Conservation (phyloP, 2,888 invertebrate genomes). For the Lepidochitona cinerea region DNA sequence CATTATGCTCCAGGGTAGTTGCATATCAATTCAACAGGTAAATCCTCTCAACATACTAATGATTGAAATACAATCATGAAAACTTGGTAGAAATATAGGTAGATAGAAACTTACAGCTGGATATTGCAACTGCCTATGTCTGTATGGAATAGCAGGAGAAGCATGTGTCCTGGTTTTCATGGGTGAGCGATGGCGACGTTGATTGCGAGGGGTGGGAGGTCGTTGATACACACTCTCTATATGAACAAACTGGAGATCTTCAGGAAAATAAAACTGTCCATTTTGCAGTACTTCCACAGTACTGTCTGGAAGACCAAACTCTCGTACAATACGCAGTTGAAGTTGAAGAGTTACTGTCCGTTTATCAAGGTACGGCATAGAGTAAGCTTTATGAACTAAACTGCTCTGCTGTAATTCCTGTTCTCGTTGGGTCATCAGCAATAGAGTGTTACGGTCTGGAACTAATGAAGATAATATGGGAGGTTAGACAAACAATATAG, state of each 20-base stretch:
- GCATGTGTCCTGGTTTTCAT: constrained; percentile 4
- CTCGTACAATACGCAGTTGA: constrained; percentile 90
- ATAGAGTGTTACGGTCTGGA: constrained; percentile 83
- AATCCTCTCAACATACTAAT: too few relatives aligned
- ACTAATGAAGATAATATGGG: too few relatives aligned
- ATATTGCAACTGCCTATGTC: too few relatives aligned
- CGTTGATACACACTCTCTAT: constrained; percentile 18
- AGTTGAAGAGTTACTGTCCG: constrained; percentile 84
- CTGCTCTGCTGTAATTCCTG: constrained; percentile 86
- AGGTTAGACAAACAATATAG: too few relatives aligned
- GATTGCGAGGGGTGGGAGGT: constrained; percentile 22
- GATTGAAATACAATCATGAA: too few relatives aligned
- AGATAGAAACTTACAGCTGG: too few relatives aligned
- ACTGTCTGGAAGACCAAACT: constrained; percentile 93
- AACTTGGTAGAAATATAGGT: too few relatives aligned
- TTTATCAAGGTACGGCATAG: constrained; percentile 78
- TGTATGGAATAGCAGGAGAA: too few relatives aligned
- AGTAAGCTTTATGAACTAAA: constrained; percentile 84
- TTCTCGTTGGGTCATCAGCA: constrained; percentile 87
- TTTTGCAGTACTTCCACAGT: constrained; percentile 81
- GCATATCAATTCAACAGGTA: too few relatives aligned
- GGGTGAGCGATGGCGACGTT: constrained; percentile 7
- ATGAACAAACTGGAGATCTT: constrained; percentile 32
- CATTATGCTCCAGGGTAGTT: too few relatives aligned
- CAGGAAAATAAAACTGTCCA: constrained; percentile 55